Percentiles rank a stretch among this genome's conserved stretches.
Conservation (phyloP, 2,113 vertebrate species). For the Mesoclemmys tuberculata region DNA sequence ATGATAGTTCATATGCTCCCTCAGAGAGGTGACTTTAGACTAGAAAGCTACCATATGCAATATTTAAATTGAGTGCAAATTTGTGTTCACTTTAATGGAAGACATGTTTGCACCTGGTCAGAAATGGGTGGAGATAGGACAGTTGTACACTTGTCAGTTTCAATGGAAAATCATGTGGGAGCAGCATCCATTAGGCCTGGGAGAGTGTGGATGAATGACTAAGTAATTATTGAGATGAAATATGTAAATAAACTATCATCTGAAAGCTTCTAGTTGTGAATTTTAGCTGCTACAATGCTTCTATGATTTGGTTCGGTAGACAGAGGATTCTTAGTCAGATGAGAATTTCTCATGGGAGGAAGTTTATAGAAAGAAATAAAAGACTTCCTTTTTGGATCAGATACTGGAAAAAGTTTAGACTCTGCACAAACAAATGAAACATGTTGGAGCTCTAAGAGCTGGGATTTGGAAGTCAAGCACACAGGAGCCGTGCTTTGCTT, state of each 20-base stretch:
- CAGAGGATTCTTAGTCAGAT: not conserved
- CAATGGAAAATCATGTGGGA: slow-evolving; percentile 17
- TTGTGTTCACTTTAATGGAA: slow-evolving; percentile 14
- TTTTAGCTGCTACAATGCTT: not conserved
- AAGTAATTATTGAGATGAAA: slow-evolving; percentile 38
- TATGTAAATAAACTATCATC: slow-evolving; percentile 19
- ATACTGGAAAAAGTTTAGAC: not conserved
- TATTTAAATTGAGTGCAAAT: slow-evolving; percentile 49
- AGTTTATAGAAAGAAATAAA: not conserved
- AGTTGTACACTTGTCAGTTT: slow-evolving; percentile 31
- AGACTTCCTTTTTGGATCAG: not conserved
- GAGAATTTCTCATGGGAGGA: not conserved
- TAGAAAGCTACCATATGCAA: slow-evolving; percentile 21
- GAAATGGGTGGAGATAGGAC: not conserved
- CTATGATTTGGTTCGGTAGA: not conserved
- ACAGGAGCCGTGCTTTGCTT: not conserved
- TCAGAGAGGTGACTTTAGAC: slow-evolving; percentile 52
- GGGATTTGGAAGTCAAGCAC: not conserved
- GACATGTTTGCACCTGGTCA: slow-evolving; percentile 1
- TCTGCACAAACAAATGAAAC: not conserved
- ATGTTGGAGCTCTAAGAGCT: rapidly evolving
- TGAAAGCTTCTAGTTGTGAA: not conserved
- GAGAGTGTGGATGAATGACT: not conserved
- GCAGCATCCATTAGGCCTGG: not conserved
- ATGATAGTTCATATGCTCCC: slow-evolving; percentile 22